phyloP scores from a whole-genome alignment of 2,113 vertebrate species.

The Peromyscus maniculatus region DNA sequence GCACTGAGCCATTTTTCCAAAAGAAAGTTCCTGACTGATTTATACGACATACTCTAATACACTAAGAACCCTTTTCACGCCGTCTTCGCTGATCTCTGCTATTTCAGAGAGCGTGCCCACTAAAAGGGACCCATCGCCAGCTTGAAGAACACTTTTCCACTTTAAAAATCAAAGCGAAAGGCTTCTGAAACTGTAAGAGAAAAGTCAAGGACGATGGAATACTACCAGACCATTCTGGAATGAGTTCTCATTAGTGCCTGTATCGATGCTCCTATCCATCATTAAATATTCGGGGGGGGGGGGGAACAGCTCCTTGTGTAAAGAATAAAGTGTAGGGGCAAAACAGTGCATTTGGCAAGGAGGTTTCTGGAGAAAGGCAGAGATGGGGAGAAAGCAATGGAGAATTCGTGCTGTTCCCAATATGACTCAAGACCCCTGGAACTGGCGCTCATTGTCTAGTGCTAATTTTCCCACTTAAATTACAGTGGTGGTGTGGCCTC shows the following conservation, averaged over 20 bases:
- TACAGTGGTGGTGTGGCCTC: slow-evolving; percentile 91
- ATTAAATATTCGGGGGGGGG: slow-evolving; percentile 83
- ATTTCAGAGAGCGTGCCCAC: background rate
- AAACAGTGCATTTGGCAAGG: slow-evolving; percentile 67
- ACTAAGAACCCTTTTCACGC: slow-evolving; percentile 57
- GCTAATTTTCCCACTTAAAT: slow-evolving; percentile 95
- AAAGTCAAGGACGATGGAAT: slow-evolving; percentile 75
- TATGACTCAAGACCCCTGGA: slow-evolving; percentile 87
- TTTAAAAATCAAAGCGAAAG: slow-evolving; percentile 70
- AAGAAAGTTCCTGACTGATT: slow-evolving; percentile 43
- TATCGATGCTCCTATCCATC: slow-evolving; percentile 79
- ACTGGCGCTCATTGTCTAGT: slow-evolving; percentile 86
- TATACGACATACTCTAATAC: slow-evolving; percentile 57
- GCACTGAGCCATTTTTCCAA: background rate
- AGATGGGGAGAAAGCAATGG: background rate
- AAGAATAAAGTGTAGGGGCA: slow-evolving; percentile 80
- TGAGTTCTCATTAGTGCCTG: slow-evolving; percentile 73
- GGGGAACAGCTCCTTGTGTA: slow-evolving; percentile 64
- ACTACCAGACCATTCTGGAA: slow-evolving; percentile 77
- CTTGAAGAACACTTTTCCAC: background rate
- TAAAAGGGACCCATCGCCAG: slow-evolving; percentile 39
- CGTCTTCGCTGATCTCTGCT: background rate
- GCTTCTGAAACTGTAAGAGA: slow-evolving; percentile 65
- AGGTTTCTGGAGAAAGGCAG: slow-evolving; percentile 37
- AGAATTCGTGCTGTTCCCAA: slow-evolving; percentile 50